Base-by-base conservation (phyloP, 2,113 vertebrate species). In the Takifugu flavidus region DNA sequence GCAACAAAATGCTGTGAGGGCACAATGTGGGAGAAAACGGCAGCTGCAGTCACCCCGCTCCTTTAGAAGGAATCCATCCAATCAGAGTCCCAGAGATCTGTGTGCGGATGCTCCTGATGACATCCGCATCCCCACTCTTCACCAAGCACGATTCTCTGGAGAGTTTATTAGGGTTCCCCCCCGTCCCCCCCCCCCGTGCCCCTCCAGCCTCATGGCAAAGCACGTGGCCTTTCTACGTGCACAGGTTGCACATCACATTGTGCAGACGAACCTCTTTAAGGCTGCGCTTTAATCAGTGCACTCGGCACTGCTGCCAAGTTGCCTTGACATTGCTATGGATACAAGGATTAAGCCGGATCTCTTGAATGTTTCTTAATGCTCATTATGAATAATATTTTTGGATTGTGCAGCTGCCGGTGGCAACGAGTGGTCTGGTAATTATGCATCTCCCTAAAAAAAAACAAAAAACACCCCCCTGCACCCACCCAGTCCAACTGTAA, bases 301-400 rank as follows among this genome's bases (percentile, higher is more conserved):
- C 56, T 39, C 51, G 5, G 62, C 49, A 13, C 53, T 52, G 59
- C 49, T 69, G 77, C 70, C 77, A 80, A 75, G 75, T 66, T 72
- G 77, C 70, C 78, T 82, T 78, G 70, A 80, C 82, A 88, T 81
- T 62, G 70, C 78, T 76, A 79, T 72, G 79, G 86, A 80, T 78
- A 80, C 67, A 69, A 67, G 88, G 83, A 88, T 89, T 82, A 86
- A 82, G 65, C 73, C 2, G 55, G 78, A 80, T 84, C 76, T 77
- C 50, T 62, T 79, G 68, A 82, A 84, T 77, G 62, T 77, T 81
- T 82, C 58, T 83, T 65, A 80, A 78, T 59, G 47, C 67, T 75
- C 1, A 29, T 75, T 67, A 73, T 78, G 73, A 82, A 78, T 79
- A 82, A 83, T 82, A 80, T 82, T 76, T 87, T 83, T 56, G 80